phyloP scores from a whole-genome alignment of 2,113 vertebrate genomes.

The Sclerurus mexicanus region DNA sequence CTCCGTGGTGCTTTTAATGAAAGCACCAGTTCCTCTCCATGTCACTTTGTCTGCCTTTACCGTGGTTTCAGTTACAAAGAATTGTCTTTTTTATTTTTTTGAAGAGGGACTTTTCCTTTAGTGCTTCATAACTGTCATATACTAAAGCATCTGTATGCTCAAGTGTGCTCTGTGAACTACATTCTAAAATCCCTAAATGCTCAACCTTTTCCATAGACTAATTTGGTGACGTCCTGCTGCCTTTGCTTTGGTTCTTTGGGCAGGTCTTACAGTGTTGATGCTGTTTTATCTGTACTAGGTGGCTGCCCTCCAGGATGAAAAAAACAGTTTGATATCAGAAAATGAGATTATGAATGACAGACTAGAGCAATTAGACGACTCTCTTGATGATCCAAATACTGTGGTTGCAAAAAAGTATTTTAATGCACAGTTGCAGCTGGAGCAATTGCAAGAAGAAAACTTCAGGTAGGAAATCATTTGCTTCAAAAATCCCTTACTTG shows the following conservation, averaged over 20 bases:
- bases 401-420: conserved; percentile 89
- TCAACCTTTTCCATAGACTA: conserved; percentile 2
- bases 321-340: conserved; percentile 91
- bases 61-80: not conserved
- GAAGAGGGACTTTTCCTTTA: not conserved
- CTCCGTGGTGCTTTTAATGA: not conserved
- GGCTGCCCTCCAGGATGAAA: conserved; percentile 91
- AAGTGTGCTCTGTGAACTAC: conserved; percentile 24
- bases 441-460: conserved; percentile 93
- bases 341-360: conserved; percentile 92
- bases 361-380: conserved; percentile 88
- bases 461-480: conserved; percentile 80
- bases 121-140: conserved; percentile 28
- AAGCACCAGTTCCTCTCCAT: not conserved
- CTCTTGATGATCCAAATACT: conserved; percentile 89
- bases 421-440: conserved; percentile 88
- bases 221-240: conserved; percentile 18
- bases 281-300: conserved; percentile 78
- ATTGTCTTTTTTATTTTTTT: not conserved
- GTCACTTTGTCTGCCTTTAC: not conserved
- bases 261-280: not conserved
- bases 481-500: not conserved
- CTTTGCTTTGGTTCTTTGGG: not conserved
- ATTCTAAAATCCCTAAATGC: not conserved
- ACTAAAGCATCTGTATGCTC: conserved; percentile 41